Base-by-base conservation (phyloP, 2,888 invertebrate genomes). In the Odontocolon sp. region DNA sequence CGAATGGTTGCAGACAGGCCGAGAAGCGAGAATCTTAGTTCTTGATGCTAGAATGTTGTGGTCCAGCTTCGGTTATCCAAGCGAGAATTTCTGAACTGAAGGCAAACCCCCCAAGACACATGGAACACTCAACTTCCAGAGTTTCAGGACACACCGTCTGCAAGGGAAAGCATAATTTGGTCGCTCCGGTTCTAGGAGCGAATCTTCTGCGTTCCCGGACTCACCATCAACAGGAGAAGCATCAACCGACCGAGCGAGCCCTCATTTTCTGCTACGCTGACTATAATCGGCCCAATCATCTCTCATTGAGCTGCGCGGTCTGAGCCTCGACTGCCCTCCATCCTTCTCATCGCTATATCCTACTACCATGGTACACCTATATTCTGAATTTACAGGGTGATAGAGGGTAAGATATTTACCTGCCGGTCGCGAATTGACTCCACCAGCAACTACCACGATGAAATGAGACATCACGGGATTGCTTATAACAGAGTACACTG, bases 281-380 rank as follows among this genome's bases (percentile, higher is more conserved):
- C 76, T 79, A 82, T 88, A 88, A 88, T 88, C 87, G 85, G 85
- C 82, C 78, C 86, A 84, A 87, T 87, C 86, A 85, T 85, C 84
- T 84, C 79, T 84, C 84, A 84, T 86, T 81, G 82, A 86, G 81
- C 82, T 69, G 36, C 38, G 9, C 8, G n/a, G 21, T 50, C 21
- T 11, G 47, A n/a, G 28, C 54, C 40, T 23, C 11, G 16, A 52
- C 14, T 16, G 14, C 11, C 56, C 18, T 21, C 11, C 36, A 28
- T 14, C 56, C 16, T 42, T 42, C 59, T 9, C 26, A 5, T 2
- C 18, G 21, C 21, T 36, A 14, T 21, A 36, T 23, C n/a, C 47
- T 16, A n/a, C 31, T 11, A 45, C 42, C 31, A 45, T 28, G 18
- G 23, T n/a, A n/a, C n/a, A n/a, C n/a, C n/a, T n/a, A n/a, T n/a